Conservation (phyloP, 2,888 invertebrate genomes). For the Habroteleia sp. region DNA sequence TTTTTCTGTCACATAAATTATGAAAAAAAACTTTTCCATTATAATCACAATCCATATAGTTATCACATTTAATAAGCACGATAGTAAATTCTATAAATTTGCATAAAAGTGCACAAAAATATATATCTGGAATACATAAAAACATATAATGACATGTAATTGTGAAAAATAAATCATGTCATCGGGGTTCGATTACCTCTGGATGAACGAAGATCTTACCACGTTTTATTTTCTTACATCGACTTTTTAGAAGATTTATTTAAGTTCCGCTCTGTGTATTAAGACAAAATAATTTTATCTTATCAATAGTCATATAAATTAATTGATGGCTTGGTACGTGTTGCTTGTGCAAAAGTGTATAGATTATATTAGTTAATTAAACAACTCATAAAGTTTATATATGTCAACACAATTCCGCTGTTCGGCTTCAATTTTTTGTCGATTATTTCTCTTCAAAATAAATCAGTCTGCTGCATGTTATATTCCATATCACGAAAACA, state of each 20-base stretch:
- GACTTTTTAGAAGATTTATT: no score
- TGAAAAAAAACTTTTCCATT: conserved; percentile 8
- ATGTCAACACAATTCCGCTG: conserved; percentile 2
- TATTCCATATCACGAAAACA: conserved; percentile 6
- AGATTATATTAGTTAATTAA: conserved; percentile 42
- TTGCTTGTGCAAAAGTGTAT: conserved; percentile 41
- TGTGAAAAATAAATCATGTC: conserved; percentile 42
- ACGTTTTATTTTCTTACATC: background rate
- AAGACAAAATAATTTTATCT: conserved; percentile 8
- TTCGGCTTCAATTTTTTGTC: background rate
- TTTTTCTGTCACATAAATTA: conserved; percentile 21
- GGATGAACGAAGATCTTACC: no score
- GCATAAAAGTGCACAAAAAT: conserved; percentile 40
- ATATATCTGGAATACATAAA: conserved; percentile 12
- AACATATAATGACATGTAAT: conserved; percentile 38
- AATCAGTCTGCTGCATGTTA: conserved; percentile 28
- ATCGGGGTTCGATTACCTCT: conserved; percentile 31
- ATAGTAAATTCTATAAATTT: conserved; percentile 49
- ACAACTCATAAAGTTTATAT: conserved; percentile 23
- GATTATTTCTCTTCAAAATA: conserved; percentile 34
- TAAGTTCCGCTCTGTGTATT: no score
- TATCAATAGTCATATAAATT: conserved; percentile 30
- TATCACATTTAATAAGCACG: conserved; percentile 37
- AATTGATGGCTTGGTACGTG: conserved; percentile 9
- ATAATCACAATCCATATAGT: conserved; percentile 10